phyloP scores from a whole-genome alignment of 2,797 vertebrate genomes.

The Semaprochilodus insignis region DNA sequence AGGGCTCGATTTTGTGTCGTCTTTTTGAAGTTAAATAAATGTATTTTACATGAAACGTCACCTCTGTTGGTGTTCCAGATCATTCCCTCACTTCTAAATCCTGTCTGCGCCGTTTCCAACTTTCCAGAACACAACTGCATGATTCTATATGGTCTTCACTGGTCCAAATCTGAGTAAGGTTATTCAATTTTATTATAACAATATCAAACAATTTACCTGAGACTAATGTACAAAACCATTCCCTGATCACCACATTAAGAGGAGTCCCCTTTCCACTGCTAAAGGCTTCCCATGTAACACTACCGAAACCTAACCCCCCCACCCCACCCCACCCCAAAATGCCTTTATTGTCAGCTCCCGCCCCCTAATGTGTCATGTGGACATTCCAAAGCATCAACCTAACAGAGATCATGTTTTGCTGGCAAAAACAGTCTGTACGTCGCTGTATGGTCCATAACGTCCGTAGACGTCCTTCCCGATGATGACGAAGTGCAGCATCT shows the following conservation, averaged over 20 bases:
- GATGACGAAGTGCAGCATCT: conserved; percentile 69
- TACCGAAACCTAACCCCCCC: not conserved
- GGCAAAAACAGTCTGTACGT: conserved; percentile 40
- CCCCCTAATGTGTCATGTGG: not conserved
- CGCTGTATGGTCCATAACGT: conserved; percentile 63
- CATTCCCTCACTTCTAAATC: not conserved
- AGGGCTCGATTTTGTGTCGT: conserved; percentile 43
- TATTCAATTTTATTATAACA: conserved; percentile 17
- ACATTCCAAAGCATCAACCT: not conserved
- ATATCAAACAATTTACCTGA: not conserved
- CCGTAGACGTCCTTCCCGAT: conserved; percentile 64
- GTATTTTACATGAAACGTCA: conserved; percentile 63
- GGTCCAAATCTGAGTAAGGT: not conserved
- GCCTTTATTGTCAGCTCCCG: not conserved
- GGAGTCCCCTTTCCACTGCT: not conserved
- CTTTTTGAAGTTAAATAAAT: conserved; percentile 64
- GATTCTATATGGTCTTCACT: not conserved
- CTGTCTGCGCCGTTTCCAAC: not conserved
- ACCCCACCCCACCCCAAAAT: too few species aligned
- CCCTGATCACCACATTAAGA: not conserved
- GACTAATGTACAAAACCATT: not conserved
- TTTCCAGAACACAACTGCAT: not conserved
- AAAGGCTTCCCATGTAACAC: not conserved
- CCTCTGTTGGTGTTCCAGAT: not conserved
- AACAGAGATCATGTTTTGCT: conserved; percentile 20